phyloP scores from a whole-genome alignment of 2,888 invertebrate genomes.

The Nomada goodeniana region DNA sequence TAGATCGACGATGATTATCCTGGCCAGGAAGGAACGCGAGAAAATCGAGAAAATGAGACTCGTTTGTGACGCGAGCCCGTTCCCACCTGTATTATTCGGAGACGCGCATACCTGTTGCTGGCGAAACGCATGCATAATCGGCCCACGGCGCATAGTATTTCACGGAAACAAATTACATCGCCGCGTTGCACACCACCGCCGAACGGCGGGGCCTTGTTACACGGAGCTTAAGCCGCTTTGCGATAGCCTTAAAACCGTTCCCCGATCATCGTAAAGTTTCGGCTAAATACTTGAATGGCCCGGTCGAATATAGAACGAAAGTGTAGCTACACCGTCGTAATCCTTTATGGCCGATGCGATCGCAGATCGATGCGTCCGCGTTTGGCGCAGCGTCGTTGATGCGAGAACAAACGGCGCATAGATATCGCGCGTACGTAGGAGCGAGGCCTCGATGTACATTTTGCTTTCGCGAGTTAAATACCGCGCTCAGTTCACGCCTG shows the following conservation, averaged over 20 bases:
- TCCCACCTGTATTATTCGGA: conserved; percentile 39
- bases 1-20: conserved; percentile 25
- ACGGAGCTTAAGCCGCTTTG: conserved; percentile 46
- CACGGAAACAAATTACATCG: conserved; percentile 61
- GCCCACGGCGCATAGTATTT: conserved; percentile 49
- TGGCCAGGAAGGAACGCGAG: conserved; percentile 1
- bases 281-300: conserved; percentile 27
- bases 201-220: background rate
- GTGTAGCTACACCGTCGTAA: background rate
- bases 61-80: conserved; percentile 14
- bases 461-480: too few relatives aligned
- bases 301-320: background rate
- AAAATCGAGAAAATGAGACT: conserved; percentile 31
- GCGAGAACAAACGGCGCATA: too few relatives aligned
- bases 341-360: background rate
- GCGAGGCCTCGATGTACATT: too few relatives aligned
- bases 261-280: conserved; percentile 31
- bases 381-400: too few relatives aligned
- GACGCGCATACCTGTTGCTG: conserved; percentile 64
- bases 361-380: too few relatives aligned
- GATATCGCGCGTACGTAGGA: too few relatives aligned
- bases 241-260: conserved; percentile 35
- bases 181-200: background rate
- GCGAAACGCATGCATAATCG: conserved; percentile 62
- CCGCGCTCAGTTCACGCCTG: background rate